Percentiles rank a stretch among this genome's conserved stretches.
These are phyloP conservation scores for Polyommatus iphigenia DNA, from an alignment of 2,888 invertebrate genomes.

Conservation along the genomic window DNA sequence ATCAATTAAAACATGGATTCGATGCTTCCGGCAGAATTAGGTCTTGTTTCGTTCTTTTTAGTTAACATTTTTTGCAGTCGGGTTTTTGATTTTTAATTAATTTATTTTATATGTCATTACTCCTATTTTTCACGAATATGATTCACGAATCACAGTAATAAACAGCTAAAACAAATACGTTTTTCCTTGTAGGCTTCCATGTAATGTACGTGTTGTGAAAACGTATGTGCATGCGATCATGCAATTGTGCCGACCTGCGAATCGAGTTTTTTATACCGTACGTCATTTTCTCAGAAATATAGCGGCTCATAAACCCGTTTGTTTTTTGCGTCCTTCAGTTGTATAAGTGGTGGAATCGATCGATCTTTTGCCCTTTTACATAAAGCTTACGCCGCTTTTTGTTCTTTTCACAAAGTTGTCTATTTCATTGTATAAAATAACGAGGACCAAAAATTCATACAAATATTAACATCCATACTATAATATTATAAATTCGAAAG, in stretches of 20 bases:
- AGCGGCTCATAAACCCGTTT: background rate
- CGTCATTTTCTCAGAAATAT: constrained; percentile 13
- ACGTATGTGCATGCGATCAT: background rate
- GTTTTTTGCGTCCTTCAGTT: background rate
- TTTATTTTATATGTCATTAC: too few relatives aligned
- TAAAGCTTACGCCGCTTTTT: background rate
- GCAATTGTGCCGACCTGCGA: background rate
- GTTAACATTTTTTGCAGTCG: too few relatives aligned
- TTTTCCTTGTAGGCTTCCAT: constrained; percentile 17
- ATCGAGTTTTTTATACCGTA: background rate
- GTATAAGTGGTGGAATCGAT: background rate
- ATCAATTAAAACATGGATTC: too few relatives aligned
- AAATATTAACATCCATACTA: too few relatives aligned
- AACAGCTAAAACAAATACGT: background rate
- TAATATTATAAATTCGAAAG: too few relatives aligned
- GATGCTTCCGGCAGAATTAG: too few relatives aligned
- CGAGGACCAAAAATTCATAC: too few relatives aligned
- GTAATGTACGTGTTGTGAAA: background rate
- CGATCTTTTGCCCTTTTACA: background rate
- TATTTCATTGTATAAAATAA: too few relatives aligned
- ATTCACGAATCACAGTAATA: background rate
- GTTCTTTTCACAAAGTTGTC: background rate
- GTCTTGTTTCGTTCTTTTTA: too few relatives aligned
- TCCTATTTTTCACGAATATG: background rate
- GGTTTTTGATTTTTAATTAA: too few relatives aligned